These are phyloP conservation scores for Limnothrissa miodon DNA, from an alignment of 2,113 vertebrate species.

Conservation along the genomic window DNA sequence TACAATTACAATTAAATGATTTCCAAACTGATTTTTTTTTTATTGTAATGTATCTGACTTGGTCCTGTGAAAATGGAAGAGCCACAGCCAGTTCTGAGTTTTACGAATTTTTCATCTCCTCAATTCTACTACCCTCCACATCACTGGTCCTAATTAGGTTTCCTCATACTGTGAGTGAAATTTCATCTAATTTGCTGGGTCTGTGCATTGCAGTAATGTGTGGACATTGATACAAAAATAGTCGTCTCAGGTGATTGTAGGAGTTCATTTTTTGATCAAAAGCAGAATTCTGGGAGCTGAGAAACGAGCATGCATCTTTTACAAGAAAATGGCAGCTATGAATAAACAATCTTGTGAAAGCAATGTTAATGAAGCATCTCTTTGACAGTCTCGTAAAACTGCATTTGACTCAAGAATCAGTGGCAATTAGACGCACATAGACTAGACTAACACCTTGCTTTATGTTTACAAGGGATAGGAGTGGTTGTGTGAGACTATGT, in stretches of 20 bases:
- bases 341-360: background rate
- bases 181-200: background rate
- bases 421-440: background rate
- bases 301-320: background rate
- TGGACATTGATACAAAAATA: background rate
- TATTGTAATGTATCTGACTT: background rate
- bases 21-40: background rate
- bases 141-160: background rate
- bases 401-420: background rate
- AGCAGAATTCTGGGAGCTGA: background rate
- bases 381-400: background rate
- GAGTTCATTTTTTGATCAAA: too few species aligned
- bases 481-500: background rate
- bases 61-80: background rate
- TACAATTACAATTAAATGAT: too few species aligned
- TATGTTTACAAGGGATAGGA: background rate
- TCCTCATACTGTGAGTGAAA: background rate
- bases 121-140: background rate
- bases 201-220: background rate
- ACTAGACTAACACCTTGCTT: background rate
- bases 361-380: background rate
- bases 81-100: background rate
- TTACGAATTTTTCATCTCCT: background rate
- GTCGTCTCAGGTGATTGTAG: too few species aligned
- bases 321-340: background rate